phyloP scores from a whole-genome alignment of 1,140 invertebrate species.

The Metopolophium dirhodum region DNA sequence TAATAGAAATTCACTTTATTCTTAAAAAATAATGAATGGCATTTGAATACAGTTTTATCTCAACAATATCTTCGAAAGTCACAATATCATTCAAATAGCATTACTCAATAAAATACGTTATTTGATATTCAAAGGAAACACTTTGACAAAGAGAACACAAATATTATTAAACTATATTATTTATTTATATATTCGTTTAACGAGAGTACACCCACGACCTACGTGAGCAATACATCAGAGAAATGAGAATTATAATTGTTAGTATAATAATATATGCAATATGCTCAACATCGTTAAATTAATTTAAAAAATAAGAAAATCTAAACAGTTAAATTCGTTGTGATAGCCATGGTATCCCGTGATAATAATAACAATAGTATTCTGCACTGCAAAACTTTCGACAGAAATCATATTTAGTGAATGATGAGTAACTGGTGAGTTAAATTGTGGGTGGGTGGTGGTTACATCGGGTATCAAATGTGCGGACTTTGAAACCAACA shows the following conservation, averaged over 20 bases:
- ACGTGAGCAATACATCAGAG: neutral
- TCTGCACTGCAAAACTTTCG: too few species aligned
- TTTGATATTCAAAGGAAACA: neutral
- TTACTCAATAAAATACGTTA: neutral
- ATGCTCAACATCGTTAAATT: neutral
- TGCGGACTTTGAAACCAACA: neutral
- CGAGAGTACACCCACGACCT: neutral
- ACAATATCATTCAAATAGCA: neutral
- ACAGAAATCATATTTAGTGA: neutral
- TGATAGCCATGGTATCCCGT: too few species aligned
- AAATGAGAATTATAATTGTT: neutral
- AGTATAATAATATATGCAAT: neutral
- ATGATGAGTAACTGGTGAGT: neutral
- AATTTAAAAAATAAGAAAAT: neutral
- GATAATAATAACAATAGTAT: too few species aligned
- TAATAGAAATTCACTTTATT: too few species aligned
- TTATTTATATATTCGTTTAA: neutral
- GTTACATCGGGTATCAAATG: neutral
- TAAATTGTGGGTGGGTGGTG: neutral
- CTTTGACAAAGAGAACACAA: neutral
- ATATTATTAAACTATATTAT: neutral
- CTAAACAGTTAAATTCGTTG: neutral
- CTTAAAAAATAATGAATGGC: too few species aligned
- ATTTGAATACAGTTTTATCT: too few species aligned
- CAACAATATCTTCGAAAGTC: neutral